Conservation (phyloP, 2,888 invertebrate species). For the Pollenia amentaria region DNA sequence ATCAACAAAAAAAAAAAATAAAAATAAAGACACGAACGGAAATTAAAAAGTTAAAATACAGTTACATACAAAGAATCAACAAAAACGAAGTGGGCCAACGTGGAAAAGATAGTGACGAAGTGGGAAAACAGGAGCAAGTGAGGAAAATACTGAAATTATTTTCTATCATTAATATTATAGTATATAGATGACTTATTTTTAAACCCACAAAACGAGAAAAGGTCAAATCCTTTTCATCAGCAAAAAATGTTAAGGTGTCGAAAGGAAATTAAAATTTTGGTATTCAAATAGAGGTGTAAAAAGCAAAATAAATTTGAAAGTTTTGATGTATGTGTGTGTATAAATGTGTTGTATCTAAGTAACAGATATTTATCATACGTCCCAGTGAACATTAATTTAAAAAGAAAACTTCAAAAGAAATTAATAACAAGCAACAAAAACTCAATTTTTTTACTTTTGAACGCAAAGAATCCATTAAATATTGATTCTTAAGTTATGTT, state of each 20-base stretch:
- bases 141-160: not conserved
- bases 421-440: not conserved
- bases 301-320: not conserved
- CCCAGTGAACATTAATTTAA: not conserved
- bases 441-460: too few species aligned
- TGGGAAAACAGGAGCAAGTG: too few species aligned
- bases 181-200: constrained; percentile 5
- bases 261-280: constrained; percentile 60
- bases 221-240: constrained; percentile 26
- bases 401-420: not conserved
- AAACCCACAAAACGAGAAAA: constrained; percentile 19
- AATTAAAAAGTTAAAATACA: constrained; percentile 67
- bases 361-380: not conserved
- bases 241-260: constrained; percentile 27
- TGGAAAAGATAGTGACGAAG: not conserved
- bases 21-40: constrained; percentile 54
- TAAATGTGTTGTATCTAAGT: not conserved
- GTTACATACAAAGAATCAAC: constrained; percentile 36
- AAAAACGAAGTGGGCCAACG: not conserved
- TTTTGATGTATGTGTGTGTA: not conserved
- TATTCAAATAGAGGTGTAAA: constrained; percentile 31
- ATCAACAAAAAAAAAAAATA: constrained; percentile 25
- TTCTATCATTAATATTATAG: constrained; percentile 46
- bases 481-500: too few species aligned
- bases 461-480: too few species aligned